phyloP scores from a whole-genome alignment of 2,888 invertebrate species.

The Itoplectis maculator region DNA sequence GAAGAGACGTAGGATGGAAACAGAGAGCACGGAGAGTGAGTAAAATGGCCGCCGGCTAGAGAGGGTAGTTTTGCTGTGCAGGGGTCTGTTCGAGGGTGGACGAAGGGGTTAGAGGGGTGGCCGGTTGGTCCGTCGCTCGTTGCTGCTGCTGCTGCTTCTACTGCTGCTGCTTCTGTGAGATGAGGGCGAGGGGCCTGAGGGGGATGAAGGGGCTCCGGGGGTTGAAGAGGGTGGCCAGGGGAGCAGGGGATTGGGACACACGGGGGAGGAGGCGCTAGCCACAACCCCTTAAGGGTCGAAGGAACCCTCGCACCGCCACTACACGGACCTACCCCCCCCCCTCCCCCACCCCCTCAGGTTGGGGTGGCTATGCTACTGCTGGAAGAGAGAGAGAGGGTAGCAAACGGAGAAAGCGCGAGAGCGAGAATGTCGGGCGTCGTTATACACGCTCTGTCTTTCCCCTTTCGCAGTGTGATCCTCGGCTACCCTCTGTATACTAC shows the following conservation, averaged over 20 bases:
- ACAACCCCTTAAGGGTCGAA: constrained; percentile 85
- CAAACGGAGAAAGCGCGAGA: constrained; percentile 28
- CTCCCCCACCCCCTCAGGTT: constrained; percentile 30
- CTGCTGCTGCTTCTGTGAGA: constrained; percentile 36
- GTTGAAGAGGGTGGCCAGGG: constrained; percentile 34
- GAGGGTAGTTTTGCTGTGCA: constrained; percentile 82
- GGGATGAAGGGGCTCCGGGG: constrained; percentile 7
- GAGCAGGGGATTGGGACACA: constrained; percentile 71
- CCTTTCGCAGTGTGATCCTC: too few species aligned
- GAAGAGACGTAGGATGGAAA: constrained; percentile 66
- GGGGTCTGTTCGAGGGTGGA: constrained; percentile 72
- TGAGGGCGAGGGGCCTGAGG: constrained; percentile 47
- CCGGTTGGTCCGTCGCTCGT: constrained; percentile 67
- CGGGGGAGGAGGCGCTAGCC: constrained; percentile 81
- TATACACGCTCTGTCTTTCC: constrained; percentile 52
- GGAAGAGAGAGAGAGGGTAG: constrained; percentile 31
- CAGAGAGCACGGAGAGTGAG: constrained; percentile 77
- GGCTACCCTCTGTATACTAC: constrained; percentile 28
- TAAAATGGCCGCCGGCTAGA: constrained; percentile 84
- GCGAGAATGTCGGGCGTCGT: constrained; percentile 69
- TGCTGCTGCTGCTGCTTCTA: constrained; percentile 59
- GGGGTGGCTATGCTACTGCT: background rate
- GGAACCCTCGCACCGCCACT: constrained; percentile 83
- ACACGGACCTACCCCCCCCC: constrained; percentile 74
- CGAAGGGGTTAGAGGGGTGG: constrained; percentile 70